These are phyloP conservation scores for Tetragnatha versicolor DNA, from an alignment of 1,140 invertebrate genomes.

Conservation along the genomic window DNA sequence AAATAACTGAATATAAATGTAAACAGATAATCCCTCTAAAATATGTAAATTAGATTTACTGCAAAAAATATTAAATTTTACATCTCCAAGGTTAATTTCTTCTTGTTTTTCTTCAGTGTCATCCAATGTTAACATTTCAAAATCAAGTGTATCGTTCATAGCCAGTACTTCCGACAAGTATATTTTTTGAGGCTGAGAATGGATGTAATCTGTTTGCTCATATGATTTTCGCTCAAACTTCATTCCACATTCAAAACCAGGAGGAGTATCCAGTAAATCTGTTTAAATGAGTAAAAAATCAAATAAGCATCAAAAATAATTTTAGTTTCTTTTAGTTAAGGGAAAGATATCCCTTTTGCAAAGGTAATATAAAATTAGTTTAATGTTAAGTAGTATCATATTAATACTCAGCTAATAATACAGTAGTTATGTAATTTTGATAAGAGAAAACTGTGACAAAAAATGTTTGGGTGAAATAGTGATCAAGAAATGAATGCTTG, in stretches of 20 bases:
- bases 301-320: too few relatives aligned
- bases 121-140: constrained; percentile 13
- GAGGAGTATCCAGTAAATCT: constrained; percentile 71
- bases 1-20: too few relatives aligned
- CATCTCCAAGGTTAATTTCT: constrained; percentile 23
- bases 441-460: too few relatives aligned
- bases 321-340: too few relatives aligned
- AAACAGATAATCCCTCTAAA: too few relatives aligned
- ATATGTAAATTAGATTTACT: too few relatives aligned
- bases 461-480: too few relatives aligned
- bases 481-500: too few relatives aligned
- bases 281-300: not conserved
- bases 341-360: not conserved
- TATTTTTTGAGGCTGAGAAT: constrained; percentile 58
- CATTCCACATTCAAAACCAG: constrained; percentile 71
- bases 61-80: not conserved
- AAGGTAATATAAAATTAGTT: not conserved
- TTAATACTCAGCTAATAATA: too few relatives aligned
- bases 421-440: too few relatives aligned
- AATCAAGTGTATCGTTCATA: constrained; percentile 35
- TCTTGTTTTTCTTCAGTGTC: constrained; percentile 27
- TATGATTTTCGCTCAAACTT: constrained; percentile 58
- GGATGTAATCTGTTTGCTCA: constrained; percentile 28
- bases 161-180: constrained; percentile 58
- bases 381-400: too few relatives aligned